Evolutionary conservation across 2,888 invertebrate species (phyloP), one percentile per base, ranked within the genome.

Genomic region (Oasisia sp.): DNA sequence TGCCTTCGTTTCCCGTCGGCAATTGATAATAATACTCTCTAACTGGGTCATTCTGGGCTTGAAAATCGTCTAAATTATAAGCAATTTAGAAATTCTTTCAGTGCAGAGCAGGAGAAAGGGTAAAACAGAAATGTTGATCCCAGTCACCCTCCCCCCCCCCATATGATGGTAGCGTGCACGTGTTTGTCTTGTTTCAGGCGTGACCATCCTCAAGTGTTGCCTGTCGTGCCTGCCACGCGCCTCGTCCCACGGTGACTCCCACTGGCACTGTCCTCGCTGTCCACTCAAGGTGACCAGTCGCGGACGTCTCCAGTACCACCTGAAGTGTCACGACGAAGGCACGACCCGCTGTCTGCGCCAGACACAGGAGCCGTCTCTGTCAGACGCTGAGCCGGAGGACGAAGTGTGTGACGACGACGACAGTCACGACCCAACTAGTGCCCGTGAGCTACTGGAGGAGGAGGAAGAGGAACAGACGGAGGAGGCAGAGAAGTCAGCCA

Each of bases 201-300:
- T 74, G 74, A 74, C 74, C 74, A 74, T 74, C 27, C 74, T 74
- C 27, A 74, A 74, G 74, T 74, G 74, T 74, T 74, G 74, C 27
- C 74, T 74, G 74, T 27, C 74, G 3, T 74, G 74, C 74, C 14
- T 74, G 74, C 74, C 74, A 27, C 74, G 74, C 3, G 19, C 27
- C 19, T 27, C 74, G 74, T 27, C 74, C 74, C 74, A 74, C 27
- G 74, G 74, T 27, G 74, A 74, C 5, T 74, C 74, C 14, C 74
- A 74, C 74, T 74, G 74, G 74, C 74, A 74, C n/a, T 74, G 74
- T 74, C 74, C 74, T 19, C 74, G 74, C 74, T 74, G 74, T 74
- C 74, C 74, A 27, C 74, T 74, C 74, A 74, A 74, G 74, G 19
- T 19, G 27, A 74, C 74, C 74, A 74, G 74, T 74, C 74, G 74